Conservation (phyloP, 2,888 invertebrate genomes). For the Parnassius smintheus region DNA sequence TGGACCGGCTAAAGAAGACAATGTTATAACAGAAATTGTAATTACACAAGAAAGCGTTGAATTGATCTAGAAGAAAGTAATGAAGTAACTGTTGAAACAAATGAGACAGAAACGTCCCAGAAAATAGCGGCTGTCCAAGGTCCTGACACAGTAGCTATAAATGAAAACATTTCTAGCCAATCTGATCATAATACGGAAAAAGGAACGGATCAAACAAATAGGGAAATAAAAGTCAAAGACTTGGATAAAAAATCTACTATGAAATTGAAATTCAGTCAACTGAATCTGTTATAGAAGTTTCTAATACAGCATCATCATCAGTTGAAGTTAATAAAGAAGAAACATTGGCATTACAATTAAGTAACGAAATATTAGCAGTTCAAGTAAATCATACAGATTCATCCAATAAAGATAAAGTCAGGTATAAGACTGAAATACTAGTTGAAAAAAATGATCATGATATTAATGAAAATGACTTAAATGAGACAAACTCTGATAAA, state of each 20-base stretch:
- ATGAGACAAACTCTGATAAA: constrained; percentile 33
- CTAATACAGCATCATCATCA: constrained; percentile 33
- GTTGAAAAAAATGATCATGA: constrained; percentile 63
- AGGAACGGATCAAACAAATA: constrained; percentile 16
- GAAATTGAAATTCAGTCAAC: constrained; percentile 33
- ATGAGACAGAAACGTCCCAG: not conserved
- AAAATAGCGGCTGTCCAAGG: constrained; percentile 4
- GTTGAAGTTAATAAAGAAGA: constrained; percentile 28
- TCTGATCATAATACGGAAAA: constrained; percentile 11
- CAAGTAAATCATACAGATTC: constrained; percentile 26
- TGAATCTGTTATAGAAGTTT: constrained; percentile 33
- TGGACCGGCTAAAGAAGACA: constrained; percentile 10
- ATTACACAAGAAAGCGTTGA: constrained; percentile 1
- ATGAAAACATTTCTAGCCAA: constrained; percentile 7
- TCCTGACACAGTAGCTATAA: constrained; percentile 33
- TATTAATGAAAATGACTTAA: constrained; percentile 39
- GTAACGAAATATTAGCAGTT: constrained; percentile 15
- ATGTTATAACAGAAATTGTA: constrained; percentile 18
- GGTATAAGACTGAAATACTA: constrained; percentile 69
- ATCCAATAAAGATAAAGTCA: constrained; percentile 43
- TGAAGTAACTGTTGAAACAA: constrained; percentile 4
- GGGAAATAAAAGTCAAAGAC: constrained; percentile 32
- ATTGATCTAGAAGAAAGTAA: constrained; percentile 11
- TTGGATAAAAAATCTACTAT: constrained; percentile 29
- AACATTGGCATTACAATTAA: constrained; percentile 33